Conservation (phyloP, 2,113 vertebrate species). For the Herpailurus yagouaroundi region DNA sequence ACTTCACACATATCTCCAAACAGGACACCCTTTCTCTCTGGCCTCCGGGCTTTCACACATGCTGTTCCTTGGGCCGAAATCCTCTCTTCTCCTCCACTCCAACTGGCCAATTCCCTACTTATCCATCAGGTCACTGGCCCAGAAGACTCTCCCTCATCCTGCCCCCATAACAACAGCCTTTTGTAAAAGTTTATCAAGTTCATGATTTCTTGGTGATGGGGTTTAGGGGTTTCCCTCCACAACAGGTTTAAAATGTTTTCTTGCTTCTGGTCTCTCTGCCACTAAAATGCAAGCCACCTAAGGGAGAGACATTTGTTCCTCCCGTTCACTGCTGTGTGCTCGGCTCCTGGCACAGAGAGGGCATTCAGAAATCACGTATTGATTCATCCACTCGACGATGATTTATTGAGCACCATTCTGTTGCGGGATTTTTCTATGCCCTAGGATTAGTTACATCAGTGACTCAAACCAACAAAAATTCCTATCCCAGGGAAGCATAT, state of each 20-base stretch:
- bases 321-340: not conserved
- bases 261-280: not conserved
- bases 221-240: not conserved
- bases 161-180: not conserved
- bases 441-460: not conserved
- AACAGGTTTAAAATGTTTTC: not conserved
- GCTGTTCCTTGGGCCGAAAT: not conserved
- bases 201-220: not conserved
- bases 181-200: not conserved
- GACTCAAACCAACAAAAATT: not conserved
- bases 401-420: not conserved
- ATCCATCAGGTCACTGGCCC: not conserved
- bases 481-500: not conserved
- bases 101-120: not conserved
- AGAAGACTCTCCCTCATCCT: not conserved
- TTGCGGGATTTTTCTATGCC: not conserved
- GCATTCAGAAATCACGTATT: not conserved
- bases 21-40: not conserved
- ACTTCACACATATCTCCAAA: not conserved
- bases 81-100: not conserved
- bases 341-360: not conserved
- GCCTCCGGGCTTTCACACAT: not conserved
- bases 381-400: constrained; percentile 1
- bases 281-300: not conserved
- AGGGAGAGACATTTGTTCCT: not conserved